Evolutionary conservation across 2,113 vertebrate genomes (phyloP), one percentile per base, ranked within the genome.

Genomic region (Microtus richardsoni): DNA sequence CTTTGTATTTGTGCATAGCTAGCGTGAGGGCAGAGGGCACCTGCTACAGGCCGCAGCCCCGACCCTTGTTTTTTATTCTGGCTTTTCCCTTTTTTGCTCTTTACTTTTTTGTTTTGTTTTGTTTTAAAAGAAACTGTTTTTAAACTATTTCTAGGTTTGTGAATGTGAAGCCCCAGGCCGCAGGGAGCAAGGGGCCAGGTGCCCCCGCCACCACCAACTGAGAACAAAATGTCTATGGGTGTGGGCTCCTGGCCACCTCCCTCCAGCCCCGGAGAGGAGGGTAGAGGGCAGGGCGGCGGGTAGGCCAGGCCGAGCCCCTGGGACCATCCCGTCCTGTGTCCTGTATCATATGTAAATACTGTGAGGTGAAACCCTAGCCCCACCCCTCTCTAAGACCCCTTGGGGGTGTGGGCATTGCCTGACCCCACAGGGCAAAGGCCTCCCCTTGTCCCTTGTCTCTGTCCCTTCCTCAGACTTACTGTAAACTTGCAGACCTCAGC

Each of bases 331-430:
- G 97, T 98, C 98, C 98, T 99, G 99, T 99, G 97, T 98, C 98
- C 98, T 99, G 99, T 99, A 99, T 99, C 98, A 99, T 99, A 99
- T 99, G 99, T 99, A 99, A 99, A 99, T 99, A 99, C 97, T 41
- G 98, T 39, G 98, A 98, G 98, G 98, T 98, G 97, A 97, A 97
- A 97, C 97, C 98, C 95, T 91, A 71, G 33, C 78, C 89, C 89
- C 4, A 74, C 49, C 88, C 13, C 90, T 85, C 91, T 89, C 78
- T 80, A 36, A 75, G 94, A 41, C 71, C 91, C 54, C 75, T 30
- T 58, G 66, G 89, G 89, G 91, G 77, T 39, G 74, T 82, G 79
- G 96, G 97, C 91, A 7, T 83, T 1, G 68, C 83, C 97, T 91
- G 6, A 66, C 93, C 95, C 60, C 75, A 41, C 92, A 33, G 19